Base-by-base conservation (phyloP, 2,797 vertebrate species). In the Chanos chanos region DNA sequence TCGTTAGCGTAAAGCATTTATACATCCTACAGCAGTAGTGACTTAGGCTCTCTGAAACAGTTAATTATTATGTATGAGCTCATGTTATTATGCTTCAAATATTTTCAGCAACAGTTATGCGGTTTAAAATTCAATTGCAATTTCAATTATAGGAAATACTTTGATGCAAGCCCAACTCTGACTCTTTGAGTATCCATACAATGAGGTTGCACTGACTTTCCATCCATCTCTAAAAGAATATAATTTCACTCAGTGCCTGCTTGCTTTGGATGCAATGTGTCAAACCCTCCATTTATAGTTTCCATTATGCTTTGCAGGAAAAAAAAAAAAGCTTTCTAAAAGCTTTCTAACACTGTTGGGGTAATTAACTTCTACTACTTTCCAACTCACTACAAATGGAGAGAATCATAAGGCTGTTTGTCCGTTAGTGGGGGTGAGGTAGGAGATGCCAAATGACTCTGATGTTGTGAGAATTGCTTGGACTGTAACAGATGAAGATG, bases 231-330 rank as follows among this genome's bases (percentile, higher is more conserved):
- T 63, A 56, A 55, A 64, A 66, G 66, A 62, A 58, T 57, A 64
- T 64, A 64, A 18, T 31, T 57, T 70, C 60, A 68, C 66, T 56
- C n/a, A 15, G 28, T 2, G 2, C 1, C 4, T 70, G 61, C 78
- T 76, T 76, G 40, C 56, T 50, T 74, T 73, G 68, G 76, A 71
- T 24, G 4, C 59, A 13, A 25, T 8, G 30, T 28, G 45, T 33
- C 21, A 39, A 61, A 28, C 28, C 33, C 39, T 68, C 39, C 56
- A 37, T 34, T 34, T 33, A 28, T 60, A 58, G 41, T 59, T 61
- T 49, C 68, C 70, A 79, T 81, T 82, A 73, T 37, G 64, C 73
- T 27, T 49, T 67, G 71, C 68, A 77, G 61, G 66, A 72, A 67
- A 58, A 72, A 76, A 66, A 69, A 3, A n/a, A 48, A 27, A 44